phyloP scores from a whole-genome alignment of 2,888 invertebrate species.

The Noctua janthina region DNA sequence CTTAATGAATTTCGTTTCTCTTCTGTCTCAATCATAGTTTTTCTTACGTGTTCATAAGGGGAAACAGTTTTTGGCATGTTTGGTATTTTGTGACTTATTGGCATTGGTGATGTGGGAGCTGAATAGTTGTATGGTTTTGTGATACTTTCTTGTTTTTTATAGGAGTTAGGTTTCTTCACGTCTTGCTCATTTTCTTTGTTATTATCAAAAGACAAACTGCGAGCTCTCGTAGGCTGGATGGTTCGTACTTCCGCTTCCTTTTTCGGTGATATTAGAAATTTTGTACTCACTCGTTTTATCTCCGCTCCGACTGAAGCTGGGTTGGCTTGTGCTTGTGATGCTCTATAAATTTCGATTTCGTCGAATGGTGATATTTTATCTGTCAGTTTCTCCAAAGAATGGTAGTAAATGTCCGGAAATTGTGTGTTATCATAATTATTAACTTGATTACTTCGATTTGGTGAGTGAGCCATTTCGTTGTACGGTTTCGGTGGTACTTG shows the following conservation, averaged over 20 bases:
- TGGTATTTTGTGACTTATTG: slow-evolving; percentile 81
- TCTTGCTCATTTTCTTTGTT: slow-evolving; percentile 62
- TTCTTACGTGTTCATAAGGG: slow-evolving; percentile 84
- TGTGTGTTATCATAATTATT: slow-evolving; percentile 62
- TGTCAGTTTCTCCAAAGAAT: slow-evolving; percentile 83
- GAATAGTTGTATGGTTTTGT: slow-evolving; percentile 85
- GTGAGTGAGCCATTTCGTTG: slow-evolving; percentile 69
- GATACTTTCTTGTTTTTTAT: slow-evolving; percentile 55
- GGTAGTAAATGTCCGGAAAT: slow-evolving; percentile 86
- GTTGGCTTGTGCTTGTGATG: slow-evolving; percentile 76
- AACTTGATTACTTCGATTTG: slow-evolving; percentile 54
- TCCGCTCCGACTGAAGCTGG: slow-evolving; percentile 87
- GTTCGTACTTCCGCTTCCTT: slow-evolving; percentile 87
- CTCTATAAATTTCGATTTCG: slow-evolving; percentile 82
- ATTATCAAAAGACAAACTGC: slow-evolving; percentile 84
- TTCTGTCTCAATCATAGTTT: slow-evolving; percentile 84
- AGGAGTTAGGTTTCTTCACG: slow-evolving; percentile 30
- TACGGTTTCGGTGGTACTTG: slow-evolving; percentile 80
- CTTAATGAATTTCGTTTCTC: slow-evolving; percentile 82
- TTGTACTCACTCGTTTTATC: slow-evolving; percentile 87
- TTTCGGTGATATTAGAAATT: slow-evolving; percentile 86
- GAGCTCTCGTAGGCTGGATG: slow-evolving; percentile 85
- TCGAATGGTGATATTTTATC: slow-evolving; percentile 80
- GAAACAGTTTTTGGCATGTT: slow-evolving; percentile 86
- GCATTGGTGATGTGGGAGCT: slow-evolving; percentile 86